Conservation (phyloP, 2,797 vertebrate species). For the Acanthopagrus latus region DNA sequence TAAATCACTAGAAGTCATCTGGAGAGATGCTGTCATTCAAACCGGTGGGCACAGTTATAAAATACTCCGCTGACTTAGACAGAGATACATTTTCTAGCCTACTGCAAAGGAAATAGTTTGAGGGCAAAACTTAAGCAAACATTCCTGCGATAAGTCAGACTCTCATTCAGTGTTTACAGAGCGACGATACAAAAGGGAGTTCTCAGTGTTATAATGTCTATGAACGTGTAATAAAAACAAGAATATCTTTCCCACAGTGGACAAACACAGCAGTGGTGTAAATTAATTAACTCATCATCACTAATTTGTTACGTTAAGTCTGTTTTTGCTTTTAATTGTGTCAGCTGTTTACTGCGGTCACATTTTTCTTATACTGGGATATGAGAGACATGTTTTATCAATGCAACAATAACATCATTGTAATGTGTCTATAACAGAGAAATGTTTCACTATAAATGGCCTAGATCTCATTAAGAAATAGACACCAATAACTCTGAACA, state of each 20-base stretch:
- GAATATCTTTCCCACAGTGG: background rate
- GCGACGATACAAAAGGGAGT: background rate
- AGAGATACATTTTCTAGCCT: background rate
- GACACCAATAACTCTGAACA: background rate
- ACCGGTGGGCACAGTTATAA: background rate
- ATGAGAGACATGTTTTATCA: background rate
- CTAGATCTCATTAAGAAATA: background rate
- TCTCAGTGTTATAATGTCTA: background rate
- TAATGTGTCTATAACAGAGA: background rate
- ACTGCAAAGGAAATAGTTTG: background rate
- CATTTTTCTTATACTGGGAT: background rate
- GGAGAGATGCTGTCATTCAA: background rate
- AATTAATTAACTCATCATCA: background rate
- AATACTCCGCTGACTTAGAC: background rate
- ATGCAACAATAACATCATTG: background rate
- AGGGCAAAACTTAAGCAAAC: background rate
- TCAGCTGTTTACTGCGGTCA: background rate
- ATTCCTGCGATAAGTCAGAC: background rate
- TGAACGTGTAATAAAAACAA: background rate
- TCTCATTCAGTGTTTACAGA: conserved; percentile 1
- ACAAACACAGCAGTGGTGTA: background rate
- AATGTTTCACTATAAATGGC: background rate
- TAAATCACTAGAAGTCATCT: background rate
- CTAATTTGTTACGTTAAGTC: background rate
- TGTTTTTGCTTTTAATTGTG: background rate